Percentiles rank a stretch among this genome's conserved stretches.
These are phyloP conservation scores for Plebejus anna DNA, from an alignment of 2,888 invertebrate species.

Conservation along the genomic window DNA sequence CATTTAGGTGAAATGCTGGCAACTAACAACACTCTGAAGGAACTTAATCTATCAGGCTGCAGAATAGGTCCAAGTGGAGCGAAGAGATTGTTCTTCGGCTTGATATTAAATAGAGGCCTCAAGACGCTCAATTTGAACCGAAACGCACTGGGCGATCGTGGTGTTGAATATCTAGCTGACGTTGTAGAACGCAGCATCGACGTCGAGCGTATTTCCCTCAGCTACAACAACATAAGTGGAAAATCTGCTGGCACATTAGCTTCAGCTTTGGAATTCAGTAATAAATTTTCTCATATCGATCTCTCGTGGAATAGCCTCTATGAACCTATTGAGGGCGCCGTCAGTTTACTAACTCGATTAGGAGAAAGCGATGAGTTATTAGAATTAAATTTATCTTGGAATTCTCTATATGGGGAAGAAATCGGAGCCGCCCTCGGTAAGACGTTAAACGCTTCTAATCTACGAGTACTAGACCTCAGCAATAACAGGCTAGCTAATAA, in stretches of 20 bases:
- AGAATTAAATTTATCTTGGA: conserved; percentile 59
- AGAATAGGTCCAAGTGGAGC: conserved; percentile 54
- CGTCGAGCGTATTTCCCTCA: conserved; percentile 50
- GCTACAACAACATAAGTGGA: conserved; percentile 52
- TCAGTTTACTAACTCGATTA: conserved; percentile 45
- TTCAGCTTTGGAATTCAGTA: conserved; percentile 52
- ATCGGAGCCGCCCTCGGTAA: conserved; percentile 47
- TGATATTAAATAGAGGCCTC: conserved; percentile 47
- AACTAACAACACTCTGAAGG: conserved; percentile 47
- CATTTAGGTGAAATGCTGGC: conserved; percentile 60
- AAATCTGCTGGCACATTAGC: conserved; percentile 46
- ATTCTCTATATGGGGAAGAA: conserved; percentile 46
- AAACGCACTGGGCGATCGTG: conserved; percentile 53
- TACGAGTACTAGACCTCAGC: conserved; percentile 50
- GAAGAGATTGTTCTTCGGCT: conserved; percentile 43
- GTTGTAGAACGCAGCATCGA: conserved; percentile 47
- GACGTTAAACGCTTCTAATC: conserved; percentile 44
- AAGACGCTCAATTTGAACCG: conserved; percentile 48
- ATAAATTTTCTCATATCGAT: conserved; percentile 51
- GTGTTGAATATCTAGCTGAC: conserved; percentile 47
- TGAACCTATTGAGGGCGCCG: conserved; percentile 43
- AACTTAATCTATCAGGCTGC: conserved; percentile 59
- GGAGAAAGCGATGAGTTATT: conserved; percentile 48
- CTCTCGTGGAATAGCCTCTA: conserved; percentile 60
- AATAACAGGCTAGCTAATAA: conserved; percentile 53